phyloP scores from a whole-genome alignment of 2,888 invertebrate genomes.

The Dryocosmus kuriphilus region DNA sequence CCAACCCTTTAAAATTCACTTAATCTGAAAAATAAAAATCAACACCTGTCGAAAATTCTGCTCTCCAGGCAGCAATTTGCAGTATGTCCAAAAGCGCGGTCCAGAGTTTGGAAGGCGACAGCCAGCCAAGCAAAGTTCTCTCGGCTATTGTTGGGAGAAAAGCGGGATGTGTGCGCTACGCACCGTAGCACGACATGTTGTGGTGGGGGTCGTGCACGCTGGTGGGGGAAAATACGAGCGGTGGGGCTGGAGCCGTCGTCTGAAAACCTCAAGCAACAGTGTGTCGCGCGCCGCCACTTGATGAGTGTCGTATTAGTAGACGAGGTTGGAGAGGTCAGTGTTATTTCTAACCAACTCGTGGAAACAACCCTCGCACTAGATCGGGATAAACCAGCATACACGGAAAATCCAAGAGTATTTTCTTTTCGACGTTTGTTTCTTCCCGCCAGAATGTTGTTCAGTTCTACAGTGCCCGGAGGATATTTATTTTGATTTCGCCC shows the following conservation, averaged over 20 bases:
- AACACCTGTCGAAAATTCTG: background rate
- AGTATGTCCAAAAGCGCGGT: no score
- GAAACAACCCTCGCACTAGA: slow-evolving; percentile 37
- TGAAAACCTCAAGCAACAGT: slow-evolving; percentile 73
- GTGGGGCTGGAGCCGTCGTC: slow-evolving; percentile 57
- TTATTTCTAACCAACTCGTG: slow-evolving; percentile 33
- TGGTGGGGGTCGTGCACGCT: background rate
- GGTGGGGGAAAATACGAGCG: slow-evolving; percentile 21
- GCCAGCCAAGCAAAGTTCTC: background rate
- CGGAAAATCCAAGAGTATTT: slow-evolving; percentile 16
- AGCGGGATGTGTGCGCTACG: slow-evolving; percentile 17
- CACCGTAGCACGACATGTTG: slow-evolving; percentile 28
- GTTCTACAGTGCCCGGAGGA: slow-evolving; percentile 41
- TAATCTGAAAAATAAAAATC: no score
- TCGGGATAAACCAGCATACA: background rate
- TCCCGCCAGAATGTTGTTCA: slow-evolving; percentile 1
- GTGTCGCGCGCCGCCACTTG: slow-evolving; percentile 71
- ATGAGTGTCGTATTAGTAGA: slow-evolving; percentile 56
- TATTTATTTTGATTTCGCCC: slow-evolving; percentile 26
- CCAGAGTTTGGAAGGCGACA: slow-evolving; percentile 6
- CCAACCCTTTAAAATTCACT: no score
- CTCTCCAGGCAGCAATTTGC: background rate
- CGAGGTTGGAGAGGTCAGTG: background rate
- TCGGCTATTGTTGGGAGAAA: background rate
- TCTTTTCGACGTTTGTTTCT: background rate